Evolutionary conservation across 2,113 vertebrate species (phyloP).

Genomic region (Hippocampus guttulatus): DNA sequence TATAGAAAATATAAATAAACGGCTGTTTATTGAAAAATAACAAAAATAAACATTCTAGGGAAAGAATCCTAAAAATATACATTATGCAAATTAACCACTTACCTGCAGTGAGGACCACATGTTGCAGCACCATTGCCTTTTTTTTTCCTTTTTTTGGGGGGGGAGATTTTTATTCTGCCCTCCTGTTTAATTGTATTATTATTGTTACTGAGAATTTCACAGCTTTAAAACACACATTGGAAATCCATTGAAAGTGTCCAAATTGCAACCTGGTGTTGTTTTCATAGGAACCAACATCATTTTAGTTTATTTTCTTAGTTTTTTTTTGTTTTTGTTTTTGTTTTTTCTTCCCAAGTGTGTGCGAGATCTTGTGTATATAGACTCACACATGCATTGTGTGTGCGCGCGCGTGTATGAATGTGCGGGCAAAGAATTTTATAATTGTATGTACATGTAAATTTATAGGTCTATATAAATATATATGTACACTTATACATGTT

Average conservation of each 20-base stretch:
- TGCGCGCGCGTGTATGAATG: slow-evolving; percentile 42
- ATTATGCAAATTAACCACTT: slow-evolving; percentile 89
- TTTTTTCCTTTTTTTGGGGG: slow-evolving; percentile 52
- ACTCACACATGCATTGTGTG: slow-evolving; percentile 63
- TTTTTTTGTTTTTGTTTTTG: slow-evolving; percentile 31
- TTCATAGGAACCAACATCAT: slow-evolving; percentile 77
- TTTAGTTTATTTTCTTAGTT: slow-evolving; percentile 37
- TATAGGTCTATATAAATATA: slow-evolving; percentile 83
- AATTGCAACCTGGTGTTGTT: slow-evolving; percentile 86
- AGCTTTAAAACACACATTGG: slow-evolving; percentile 83
- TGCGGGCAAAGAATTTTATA: slow-evolving; percentile 72
- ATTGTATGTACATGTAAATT: slow-evolving; percentile 81
- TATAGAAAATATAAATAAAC: slow-evolving; percentile 77
- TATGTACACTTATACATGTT: slow-evolving; percentile 81
- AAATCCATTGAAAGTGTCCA: slow-evolving; percentile 81
- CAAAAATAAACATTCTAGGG: slow-evolving; percentile 52
- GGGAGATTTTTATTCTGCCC: slow-evolving; percentile 23
- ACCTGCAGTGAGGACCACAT: slow-evolving; percentile 80
- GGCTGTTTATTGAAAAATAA: slow-evolving; percentile 84
- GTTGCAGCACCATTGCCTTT: slow-evolving; percentile 82
- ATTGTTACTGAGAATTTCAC: slow-evolving; percentile 63
- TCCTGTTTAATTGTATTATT: slow-evolving; percentile 26
- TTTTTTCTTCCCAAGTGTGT: slow-evolving; percentile 65
- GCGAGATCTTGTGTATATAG: slow-evolving; percentile 60
- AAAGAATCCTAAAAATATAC: slow-evolving; percentile 79